These are phyloP conservation scores for Nemotelus pantherinus DNA, from an alignment of 2,888 invertebrate genomes.

Conservation along the genomic window DNA sequence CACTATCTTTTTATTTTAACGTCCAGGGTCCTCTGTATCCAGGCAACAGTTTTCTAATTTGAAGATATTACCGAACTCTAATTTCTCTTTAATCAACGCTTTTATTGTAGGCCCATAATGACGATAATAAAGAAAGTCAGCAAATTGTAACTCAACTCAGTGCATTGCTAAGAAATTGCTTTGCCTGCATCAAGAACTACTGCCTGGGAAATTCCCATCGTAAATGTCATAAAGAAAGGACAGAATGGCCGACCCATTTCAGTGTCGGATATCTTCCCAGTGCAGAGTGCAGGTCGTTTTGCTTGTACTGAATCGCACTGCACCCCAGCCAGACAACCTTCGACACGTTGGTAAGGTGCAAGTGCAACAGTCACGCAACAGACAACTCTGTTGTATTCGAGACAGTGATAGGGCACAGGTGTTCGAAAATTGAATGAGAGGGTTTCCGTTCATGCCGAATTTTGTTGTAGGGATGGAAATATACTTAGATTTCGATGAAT, in stretches of 20 bases:
- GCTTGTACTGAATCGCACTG: not conserved
- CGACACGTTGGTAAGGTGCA: slow-evolving; percentile 28
- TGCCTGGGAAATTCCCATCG: not conserved
- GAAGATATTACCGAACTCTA: no score
- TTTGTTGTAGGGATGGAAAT: no score
- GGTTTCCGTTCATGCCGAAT: not conserved
- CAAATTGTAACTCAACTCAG: no score
- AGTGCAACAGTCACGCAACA: slow-evolving; percentile 24
- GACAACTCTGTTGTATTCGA: slow-evolving; percentile 4
- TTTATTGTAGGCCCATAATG: no score
- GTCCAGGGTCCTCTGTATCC: no score
- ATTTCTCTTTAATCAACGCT: no score
- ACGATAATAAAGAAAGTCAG: no score
- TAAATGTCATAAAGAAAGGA: not conserved
- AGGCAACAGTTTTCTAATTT: no score
- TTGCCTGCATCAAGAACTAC: not conserved
- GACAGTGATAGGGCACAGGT: not conserved
- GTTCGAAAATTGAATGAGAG: not conserved
- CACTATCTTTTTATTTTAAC: no score
- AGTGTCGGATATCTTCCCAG: not conserved
- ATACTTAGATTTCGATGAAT: no score
- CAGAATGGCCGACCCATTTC: not conserved
- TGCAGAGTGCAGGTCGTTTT: not conserved
- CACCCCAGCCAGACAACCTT: slow-evolving; percentile 28
- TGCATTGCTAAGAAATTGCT: no score